Conservation (phyloP, 2,888 invertebrate genomes). For the Cenopis cana region DNA sequence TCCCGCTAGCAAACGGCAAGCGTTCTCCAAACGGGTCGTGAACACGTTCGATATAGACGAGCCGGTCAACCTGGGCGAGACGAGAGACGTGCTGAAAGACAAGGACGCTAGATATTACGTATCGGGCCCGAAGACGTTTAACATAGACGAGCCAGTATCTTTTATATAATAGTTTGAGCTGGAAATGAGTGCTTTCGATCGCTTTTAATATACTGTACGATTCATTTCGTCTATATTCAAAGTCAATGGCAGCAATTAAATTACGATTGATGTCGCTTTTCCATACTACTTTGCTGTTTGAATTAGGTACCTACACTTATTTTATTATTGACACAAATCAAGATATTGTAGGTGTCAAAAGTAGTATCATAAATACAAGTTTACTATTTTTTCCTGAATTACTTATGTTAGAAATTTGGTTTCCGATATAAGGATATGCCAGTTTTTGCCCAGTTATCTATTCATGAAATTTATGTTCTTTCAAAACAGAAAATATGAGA, state of each 20-base stretch:
- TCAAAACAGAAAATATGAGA: background rate
- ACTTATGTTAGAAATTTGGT: too few relatives aligned
- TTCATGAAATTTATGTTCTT: background rate
- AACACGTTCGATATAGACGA: constrained; percentile 84
- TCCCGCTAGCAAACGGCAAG: constrained; percentile 44
- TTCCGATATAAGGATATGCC: too few relatives aligned
- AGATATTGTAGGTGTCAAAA: background rate
- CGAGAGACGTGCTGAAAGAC: constrained; percentile 30
- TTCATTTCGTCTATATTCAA: background rate
- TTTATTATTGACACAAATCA: background rate
- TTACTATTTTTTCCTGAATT: too few relatives aligned
- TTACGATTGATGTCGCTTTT: background rate
- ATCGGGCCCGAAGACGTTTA: constrained; percentile 82
- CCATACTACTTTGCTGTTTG: background rate
- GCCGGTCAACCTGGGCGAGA: constrained; percentile 58
- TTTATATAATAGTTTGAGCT: constrained; percentile 48
- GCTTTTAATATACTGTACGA: too few relatives aligned
- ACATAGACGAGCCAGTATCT: constrained; percentile 84
- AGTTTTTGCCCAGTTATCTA: background rate
- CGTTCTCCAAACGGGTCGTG: constrained; percentile 45
- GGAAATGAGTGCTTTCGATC: background rate
- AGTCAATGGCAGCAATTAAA: background rate
- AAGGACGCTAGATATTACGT: constrained; percentile 61
- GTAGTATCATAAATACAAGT: too few relatives aligned
- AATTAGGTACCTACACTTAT: too few relatives aligned